Conservation (phyloP, 1,140 invertebrate genomes). For the Globodera ellingtonae region DNA sequence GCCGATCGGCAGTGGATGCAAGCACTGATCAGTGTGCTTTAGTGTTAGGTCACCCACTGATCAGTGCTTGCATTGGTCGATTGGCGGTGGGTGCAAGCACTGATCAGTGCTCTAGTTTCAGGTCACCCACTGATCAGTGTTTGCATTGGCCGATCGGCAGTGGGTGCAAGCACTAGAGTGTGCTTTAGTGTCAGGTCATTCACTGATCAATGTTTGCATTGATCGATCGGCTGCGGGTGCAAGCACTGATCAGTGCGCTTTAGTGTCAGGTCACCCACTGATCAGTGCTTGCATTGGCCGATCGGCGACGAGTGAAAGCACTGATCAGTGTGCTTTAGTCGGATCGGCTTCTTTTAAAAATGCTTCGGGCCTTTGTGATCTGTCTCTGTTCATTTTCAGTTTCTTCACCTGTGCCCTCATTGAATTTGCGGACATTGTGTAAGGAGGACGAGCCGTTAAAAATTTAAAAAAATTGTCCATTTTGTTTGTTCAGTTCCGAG, state of each 20-base stretch:
- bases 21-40: not conserved
- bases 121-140: constrained; percentile 78
- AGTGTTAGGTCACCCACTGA: constrained; percentile 69
- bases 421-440: constrained; percentile 81
- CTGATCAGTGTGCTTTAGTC: not conserved
- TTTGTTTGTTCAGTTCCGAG: constrained; percentile 68
- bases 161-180: not conserved
- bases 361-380: constrained; percentile 59
- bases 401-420: constrained; percentile 89
- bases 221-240: too few relatives aligned
- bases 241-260: not conserved
- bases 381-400: constrained; percentile 67
- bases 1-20: too few relatives aligned
- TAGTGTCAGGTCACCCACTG: constrained; percentile 65
- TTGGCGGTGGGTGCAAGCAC: not conserved
- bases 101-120: not conserved
- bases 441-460: not conserved
- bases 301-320: not conserved
- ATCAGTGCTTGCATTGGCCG: constrained; percentile 76
- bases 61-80: constrained; percentile 74
- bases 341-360: not conserved
- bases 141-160: constrained; percentile 68
- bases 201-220: too few relatives aligned
- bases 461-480: not conserved
- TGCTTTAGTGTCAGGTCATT: too few relatives aligned